Evolutionary conservation across 2,888 invertebrate genomes (phyloP).

Genomic region (Alloplasta piceator): DNA sequence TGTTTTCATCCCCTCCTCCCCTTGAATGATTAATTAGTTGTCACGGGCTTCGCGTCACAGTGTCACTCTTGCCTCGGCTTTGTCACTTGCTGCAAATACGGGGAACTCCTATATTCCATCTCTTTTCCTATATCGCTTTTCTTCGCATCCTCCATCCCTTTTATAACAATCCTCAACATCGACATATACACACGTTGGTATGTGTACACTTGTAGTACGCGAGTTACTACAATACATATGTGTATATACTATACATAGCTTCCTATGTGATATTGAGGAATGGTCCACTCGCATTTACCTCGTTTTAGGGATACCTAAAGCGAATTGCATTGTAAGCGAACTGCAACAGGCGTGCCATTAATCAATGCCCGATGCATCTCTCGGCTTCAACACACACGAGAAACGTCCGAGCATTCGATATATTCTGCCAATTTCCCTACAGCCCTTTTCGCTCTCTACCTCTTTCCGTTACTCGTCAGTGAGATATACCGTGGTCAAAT

Average conservation of each 20-base stretch:
- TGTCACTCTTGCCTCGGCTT: constrained; percentile 83
- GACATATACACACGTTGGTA: background rate
- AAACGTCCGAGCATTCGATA: constrained; percentile 68
- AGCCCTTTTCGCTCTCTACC: constrained; percentile 59
- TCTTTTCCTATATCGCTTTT: background rate
- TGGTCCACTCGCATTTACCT: constrained; percentile 17
- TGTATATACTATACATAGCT: constrained; percentile 35
- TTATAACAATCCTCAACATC: constrained; percentile 5
- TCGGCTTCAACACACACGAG: constrained; percentile 26
- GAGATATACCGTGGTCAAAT: constrained; percentile 64
- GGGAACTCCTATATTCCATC: constrained; percentile 59
- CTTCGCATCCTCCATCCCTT: constrained; percentile 38
- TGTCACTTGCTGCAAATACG: constrained; percentile 82
- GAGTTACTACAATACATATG: constrained; percentile 18
- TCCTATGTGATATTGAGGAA: constrained; percentile 31
- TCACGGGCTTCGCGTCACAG: constrained; percentile 81
- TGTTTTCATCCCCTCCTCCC: constrained; percentile 25
- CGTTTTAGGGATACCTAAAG: constrained; percentile 70
- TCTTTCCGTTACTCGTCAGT: constrained; percentile 30
- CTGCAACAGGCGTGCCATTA: constrained; percentile 84
- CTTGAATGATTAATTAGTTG: constrained; percentile 83
- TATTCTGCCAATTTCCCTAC: constrained; percentile 79
- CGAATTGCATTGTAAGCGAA: constrained; percentile 83
- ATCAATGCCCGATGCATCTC: constrained; percentile 81
- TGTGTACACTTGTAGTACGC: constrained; percentile 28